A percentile compares a stretch with the other conserved stretches of the same genome.
Evolutionary conservation across 2,797 vertebrate genomes (phyloP).

Genomic region (Morelia viridis): DNA sequence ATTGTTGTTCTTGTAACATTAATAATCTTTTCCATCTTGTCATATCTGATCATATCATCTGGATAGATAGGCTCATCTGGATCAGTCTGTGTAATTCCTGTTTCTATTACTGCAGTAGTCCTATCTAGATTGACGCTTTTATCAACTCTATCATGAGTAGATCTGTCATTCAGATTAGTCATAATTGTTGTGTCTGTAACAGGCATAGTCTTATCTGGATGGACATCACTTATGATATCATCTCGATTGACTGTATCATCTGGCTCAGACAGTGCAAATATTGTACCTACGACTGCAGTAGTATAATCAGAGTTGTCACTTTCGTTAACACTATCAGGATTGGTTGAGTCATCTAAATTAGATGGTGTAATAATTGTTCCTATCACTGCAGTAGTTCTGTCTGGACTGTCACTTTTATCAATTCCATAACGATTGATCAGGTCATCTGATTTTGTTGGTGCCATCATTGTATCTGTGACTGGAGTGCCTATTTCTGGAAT

Average conservation of each 20-base stretch:
- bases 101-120: not conserved
- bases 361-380: not conserved
- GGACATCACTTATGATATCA: not conserved
- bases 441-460: not conserved
- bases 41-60: not conserved
- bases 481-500: not conserved
- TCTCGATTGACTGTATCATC: constrained; percentile 12
- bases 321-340: not conserved
- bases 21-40: constrained; percentile 15
- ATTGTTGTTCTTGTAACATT: not conserved
- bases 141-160: not conserved
- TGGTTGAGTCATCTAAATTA: not conserved
- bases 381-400: not conserved
- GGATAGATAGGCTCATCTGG: constrained; percentile 15
- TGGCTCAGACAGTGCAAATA: not conserved
- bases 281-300: not conserved
- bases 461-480: not conserved
- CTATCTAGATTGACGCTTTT: constrained; percentile 1
- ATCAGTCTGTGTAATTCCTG: not conserved
- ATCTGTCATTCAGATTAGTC: not conserved
- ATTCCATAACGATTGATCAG: not conserved
- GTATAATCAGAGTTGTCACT: not conserved
- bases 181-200: not conserved
- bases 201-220: constrained; percentile 15
- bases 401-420: constrained; percentile 4